These are phyloP conservation scores for Danio jaintianensis DNA, from an alignment of 2,797 vertebrate genomes.

Conservation along the genomic window DNA sequence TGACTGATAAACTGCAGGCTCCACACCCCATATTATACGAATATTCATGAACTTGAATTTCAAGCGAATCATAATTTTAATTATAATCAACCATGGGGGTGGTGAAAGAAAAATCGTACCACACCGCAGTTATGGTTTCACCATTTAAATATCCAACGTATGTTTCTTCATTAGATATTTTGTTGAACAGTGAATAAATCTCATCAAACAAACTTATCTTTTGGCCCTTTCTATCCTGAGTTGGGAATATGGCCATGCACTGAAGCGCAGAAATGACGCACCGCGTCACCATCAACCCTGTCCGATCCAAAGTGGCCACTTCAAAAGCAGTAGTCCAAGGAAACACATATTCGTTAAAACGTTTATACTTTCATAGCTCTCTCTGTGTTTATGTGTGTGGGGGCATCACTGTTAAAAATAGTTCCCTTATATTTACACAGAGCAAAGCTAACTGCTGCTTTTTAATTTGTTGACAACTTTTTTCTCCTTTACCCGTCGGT, in stretches of 20 bases:
- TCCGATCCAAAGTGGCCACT: constrained; percentile 24
- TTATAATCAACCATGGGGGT: constrained; percentile 9
- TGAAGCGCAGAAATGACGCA: constrained; percentile 19
- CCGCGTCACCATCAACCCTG: constrained; percentile 35
- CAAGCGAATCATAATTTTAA: constrained; percentile 6
- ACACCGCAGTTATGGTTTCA: constrained; percentile 2
- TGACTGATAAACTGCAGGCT: neutral
- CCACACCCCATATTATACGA: constrained; percentile 28
- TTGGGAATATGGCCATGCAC: constrained; percentile 21
- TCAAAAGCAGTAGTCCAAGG: constrained; percentile 39
- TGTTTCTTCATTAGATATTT: constrained; percentile 32
- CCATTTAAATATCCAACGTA: constrained; percentile 25
- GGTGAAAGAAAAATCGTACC: constrained; percentile 14
- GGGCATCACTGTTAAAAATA: constrained; percentile 9
- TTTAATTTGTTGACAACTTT: constrained; percentile 98
- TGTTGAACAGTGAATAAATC: constrained; percentile 17
- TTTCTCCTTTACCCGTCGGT: constrained; percentile 98
- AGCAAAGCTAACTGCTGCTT: constrained; percentile 86
- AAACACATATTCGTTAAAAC: constrained; percentile 30
- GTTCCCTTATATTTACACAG: constrained; percentile 10
- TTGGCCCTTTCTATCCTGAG: constrained; percentile 43
- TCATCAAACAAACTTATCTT: constrained; percentile 13
- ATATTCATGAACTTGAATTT: constrained; percentile 13
- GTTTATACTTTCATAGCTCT: constrained; percentile 37
- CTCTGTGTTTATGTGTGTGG: constrained; percentile 6